A percentile compares a stretch with the other conserved stretches of the same genome.
These are phyloP conservation scores for Polydrusus tereticollis DNA, from an alignment of 2,888 invertebrate species.

Conservation along the genomic window DNA sequence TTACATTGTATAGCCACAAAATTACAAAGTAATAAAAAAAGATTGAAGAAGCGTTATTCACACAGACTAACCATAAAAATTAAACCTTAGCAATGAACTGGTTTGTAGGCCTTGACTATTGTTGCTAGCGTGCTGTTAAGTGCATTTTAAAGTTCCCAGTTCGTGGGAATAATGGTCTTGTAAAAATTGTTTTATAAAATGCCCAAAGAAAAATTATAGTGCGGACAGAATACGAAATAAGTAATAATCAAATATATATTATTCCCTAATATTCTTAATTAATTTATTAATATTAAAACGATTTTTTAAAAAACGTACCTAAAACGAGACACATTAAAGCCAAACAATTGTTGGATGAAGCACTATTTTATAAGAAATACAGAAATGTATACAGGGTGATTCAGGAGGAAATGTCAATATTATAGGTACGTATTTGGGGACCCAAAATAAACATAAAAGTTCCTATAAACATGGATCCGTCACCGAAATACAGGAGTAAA, in stretches of 20 bases:
- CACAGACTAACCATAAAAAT: constrained; percentile 34
- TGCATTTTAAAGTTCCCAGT: constrained; percentile 37
- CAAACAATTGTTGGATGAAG: no score
- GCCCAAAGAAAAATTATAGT: constrained; percentile 4
- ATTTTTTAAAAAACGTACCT: no score
- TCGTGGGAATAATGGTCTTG: constrained; percentile 38
- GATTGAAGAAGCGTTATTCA: constrained; percentile 27
- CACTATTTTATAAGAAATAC: no score
- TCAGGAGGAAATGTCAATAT: no score
- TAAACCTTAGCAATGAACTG: constrained; percentile 48
- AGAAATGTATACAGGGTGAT: no score
- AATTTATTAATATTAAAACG: no score
- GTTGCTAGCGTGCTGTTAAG: constrained; percentile 40
- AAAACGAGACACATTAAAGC: no score
- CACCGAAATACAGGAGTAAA: no score
- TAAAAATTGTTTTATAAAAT: constrained; percentile 2
- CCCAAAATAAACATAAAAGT: no score
- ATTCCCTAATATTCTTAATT: no score
- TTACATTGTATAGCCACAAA: constrained; percentile 37
- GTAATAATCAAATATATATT: constrained; percentile 1
- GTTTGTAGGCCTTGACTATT: constrained; percentile 46
- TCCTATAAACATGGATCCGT: no score
- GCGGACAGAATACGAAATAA: neutral
- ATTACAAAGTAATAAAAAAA: constrained; percentile 43
- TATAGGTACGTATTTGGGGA: no score